Evolutionary conservation across 2,113 vertebrate species (phyloP).

Genomic region (Gavialis gangeticus): DNA sequence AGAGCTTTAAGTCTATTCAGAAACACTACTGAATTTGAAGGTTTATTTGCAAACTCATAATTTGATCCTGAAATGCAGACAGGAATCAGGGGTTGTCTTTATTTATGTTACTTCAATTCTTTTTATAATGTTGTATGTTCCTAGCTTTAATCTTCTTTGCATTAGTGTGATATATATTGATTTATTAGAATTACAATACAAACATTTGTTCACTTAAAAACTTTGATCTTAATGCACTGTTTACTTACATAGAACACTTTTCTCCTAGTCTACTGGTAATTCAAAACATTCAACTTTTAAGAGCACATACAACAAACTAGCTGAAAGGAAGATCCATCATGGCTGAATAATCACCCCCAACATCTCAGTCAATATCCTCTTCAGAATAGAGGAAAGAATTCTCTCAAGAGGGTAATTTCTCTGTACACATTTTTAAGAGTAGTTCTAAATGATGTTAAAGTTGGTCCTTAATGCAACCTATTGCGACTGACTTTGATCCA

Average conservation of each 20-base stretch:
- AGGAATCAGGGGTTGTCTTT: not conserved
- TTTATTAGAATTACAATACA: not conserved
- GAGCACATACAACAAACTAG: not conserved
- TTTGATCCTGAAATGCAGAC: not conserved
- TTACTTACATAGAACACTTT: not conserved
- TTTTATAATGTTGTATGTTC: not conserved
- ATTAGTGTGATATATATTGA: not conserved
- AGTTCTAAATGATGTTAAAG: not conserved
- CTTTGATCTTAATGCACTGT: not conserved
- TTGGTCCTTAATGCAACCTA: not conserved
- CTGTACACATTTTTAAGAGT: not conserved
- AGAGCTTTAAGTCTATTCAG: not conserved
- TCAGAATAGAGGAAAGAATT: not conserved
- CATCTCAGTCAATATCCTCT: not conserved
- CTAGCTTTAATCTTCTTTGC: not conserved
- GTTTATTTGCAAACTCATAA: not conserved
- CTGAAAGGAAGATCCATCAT: not conserved
- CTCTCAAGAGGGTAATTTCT: not conserved
- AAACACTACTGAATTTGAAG: not conserved
- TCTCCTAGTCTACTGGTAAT: not conserved
- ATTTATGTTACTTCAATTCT: not conserved
- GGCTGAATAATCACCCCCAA: not conserved
- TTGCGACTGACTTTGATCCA: not conserved
- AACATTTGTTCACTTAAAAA: not conserved
- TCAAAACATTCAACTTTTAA: not conserved